Conservation (phyloP, 1,140 invertebrate genomes). For the Pseudomyrmex pallidus region DNA sequence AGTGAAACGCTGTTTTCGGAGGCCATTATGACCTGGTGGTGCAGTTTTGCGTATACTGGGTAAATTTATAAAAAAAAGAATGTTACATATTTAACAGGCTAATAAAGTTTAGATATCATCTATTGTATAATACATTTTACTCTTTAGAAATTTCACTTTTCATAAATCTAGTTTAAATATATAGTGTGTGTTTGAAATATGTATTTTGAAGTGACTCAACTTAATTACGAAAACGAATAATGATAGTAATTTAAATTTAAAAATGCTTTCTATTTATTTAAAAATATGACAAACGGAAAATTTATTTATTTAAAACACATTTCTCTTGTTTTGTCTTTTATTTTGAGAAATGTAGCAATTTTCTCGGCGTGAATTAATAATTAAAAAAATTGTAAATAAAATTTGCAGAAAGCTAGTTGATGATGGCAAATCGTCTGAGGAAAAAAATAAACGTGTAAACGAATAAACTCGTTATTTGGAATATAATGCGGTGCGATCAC, state of each 20-base stretch:
- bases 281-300: neutral
- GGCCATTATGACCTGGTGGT: constrained; percentile 94
- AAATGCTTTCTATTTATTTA: constrained; percentile 3
- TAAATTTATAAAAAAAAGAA: constrained; percentile 80
- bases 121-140: neutral
- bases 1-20: constrained; percentile 92
- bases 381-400: constrained; percentile 28
- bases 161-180: too few relatives aligned
- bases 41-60: constrained; percentile 95
- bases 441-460: constrained; percentile 20
- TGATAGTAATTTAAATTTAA: constrained; percentile 14
- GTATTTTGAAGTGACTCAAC: neutral
- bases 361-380: constrained; percentile 7
- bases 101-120: neutral
- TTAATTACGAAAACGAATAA: neutral
- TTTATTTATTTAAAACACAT: constrained; percentile 8
- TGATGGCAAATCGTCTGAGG: neutral
- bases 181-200: too few relatives aligned
- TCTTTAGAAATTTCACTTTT: neutral
- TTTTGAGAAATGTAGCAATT: neutral
- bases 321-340: neutral
- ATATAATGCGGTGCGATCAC: constrained; percentile 8
- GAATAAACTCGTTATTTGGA: neutral
- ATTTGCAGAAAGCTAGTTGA: neutral
- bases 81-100: neutral